Evolutionary conservation across 2,888 invertebrate species (phyloP), one percentile per base, ranked within the genome.

Genomic region (Macrosiphum euphorbiae): DNA sequence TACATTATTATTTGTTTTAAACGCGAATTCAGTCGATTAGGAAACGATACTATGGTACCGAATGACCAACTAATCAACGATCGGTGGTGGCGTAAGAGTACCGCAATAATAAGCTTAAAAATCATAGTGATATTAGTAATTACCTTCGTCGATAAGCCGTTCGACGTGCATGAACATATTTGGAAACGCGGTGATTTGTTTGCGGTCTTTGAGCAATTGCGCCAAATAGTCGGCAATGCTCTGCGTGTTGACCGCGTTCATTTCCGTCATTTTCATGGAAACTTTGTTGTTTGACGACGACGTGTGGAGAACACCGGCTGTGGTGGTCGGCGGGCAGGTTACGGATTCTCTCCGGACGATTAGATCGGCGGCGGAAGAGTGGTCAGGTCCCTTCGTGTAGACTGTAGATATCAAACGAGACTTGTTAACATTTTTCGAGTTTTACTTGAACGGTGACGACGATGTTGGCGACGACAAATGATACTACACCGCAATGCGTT

Each of bases 131-230:
- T 78, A 78, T 78, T 35, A 78, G 78, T 78, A 28, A 97, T 97
- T 97, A 99, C 99, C 99, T 98, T 99, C 99, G 96, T 99, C 99
- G 96, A 99, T 97, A 96, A 99, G 98, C 96, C 99, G 97, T 97
- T 99, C 99, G 96, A 99, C 98, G 97, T 99, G 99, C 97, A 99
- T 98, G 97, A 99, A 99, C 96, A 99, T 98, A 97, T 99, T 99
- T 95, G 99, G 99, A 97, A 99, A 99, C 96, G 99, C 99, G 96
- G 99, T 99, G 96, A 99, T 97, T 97, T 99, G 99, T 97, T 99
- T 99, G 97, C 99, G 98, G 97, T 99, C 99, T 97, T 99, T 99
- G 96, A 99, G 97, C 97, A 99, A 97, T 97, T 99, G 99, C 96
- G 99, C 99, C 97, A 99, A 97, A 97, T 99, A 99, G 97, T 99